phyloP scores from a whole-genome alignment of 2,888 invertebrate species.

The Aphelenchoides bicaudatus region DNA sequence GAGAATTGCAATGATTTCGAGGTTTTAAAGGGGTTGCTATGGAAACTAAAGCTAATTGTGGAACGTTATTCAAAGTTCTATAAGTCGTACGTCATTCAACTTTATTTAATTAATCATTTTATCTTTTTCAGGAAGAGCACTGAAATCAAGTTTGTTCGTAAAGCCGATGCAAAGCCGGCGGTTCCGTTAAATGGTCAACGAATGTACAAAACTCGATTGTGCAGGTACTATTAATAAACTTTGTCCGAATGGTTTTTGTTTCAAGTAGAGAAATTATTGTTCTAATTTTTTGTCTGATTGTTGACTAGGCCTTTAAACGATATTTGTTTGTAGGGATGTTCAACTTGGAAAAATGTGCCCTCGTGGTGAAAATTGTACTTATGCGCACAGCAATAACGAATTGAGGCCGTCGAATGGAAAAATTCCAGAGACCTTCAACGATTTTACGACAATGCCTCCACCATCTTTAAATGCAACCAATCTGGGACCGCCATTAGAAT shows the following conservation, averaged over 20 bases:
- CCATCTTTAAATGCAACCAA: neutral
- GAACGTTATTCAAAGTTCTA: conserved; percentile 9
- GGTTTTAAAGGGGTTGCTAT: neutral
- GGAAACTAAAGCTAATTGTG: neutral
- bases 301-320: too few relatives aligned
- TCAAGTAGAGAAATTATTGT: neutral
- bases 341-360: conserved; percentile 78
- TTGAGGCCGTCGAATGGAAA: conserved; percentile 61
- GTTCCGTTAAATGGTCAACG: conserved; percentile 24
- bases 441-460: too few relatives aligned
- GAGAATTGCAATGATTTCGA: conserved; percentile 5
- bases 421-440: neutral
- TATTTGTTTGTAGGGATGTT: conserved; percentile 68
- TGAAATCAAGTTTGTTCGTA: neutral
- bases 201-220: conserved; percentile 43
- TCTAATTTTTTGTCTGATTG: too few relatives aligned
- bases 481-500: neutral
- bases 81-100: conserved; percentile 10
- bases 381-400: conserved; percentile 86
- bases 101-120: neutral
- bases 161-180: conserved; percentile 4
- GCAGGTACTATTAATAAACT: conserved; percentile 25
- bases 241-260: neutral
- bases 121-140: conserved; percentile 9
- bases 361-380: conserved; percentile 80